Base-by-base conservation (phyloP, 1,140 invertebrate genomes). In the Drosophila kepulauana region DNA sequence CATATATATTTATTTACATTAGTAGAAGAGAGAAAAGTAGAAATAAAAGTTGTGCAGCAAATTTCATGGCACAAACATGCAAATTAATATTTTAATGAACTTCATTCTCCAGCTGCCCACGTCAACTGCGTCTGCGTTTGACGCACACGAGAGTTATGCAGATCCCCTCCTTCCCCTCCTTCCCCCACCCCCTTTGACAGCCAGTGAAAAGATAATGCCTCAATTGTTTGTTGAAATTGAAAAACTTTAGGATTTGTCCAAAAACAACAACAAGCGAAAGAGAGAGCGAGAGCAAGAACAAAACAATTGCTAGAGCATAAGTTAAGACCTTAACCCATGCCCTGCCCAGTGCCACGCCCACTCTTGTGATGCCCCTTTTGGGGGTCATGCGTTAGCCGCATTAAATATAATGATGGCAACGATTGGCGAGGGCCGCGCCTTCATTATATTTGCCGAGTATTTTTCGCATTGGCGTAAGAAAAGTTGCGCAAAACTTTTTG, bases 41-140 rank as follows among this genome's bases (percentile, higher is more conserved):
- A 10, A 10, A 38, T 3, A 57, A 71, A 71, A 64, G 59, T 71
- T 69, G 13, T 62, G 57, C 38, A 61, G 20, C 63, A 68, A 68
- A 75, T 69, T 75, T 70, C 35, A 75, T 56, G 65, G 72, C 51
- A 61, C 71, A 74, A 88, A 81, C 78, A 89, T 89, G 81, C 72
- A 89, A 89, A 85, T 89, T 89, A 89, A 85, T 89, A 89, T 85
- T 89, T 89, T 89, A 89, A 89, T 89, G 69, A 89, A 89, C 78
- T 81, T 78, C 61, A 52, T 7, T 11, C 49, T 13, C 33, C 33
- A n/a, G 15, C 46, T n/a, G 6, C 57, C 20, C 16, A 10, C n/a
- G 28, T 48, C 61, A 28, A 13, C 11, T 4, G 20, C 20, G 51
- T 48, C 16, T 65, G 62, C 46, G 20, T 52, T 72, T 72, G 62